Percentiles rank a stretch among this genome's conserved stretches.
These are phyloP conservation scores for Protomyctophum bolini DNA, from an alignment of 2,113 vertebrate species.

Conservation along the genomic window DNA sequence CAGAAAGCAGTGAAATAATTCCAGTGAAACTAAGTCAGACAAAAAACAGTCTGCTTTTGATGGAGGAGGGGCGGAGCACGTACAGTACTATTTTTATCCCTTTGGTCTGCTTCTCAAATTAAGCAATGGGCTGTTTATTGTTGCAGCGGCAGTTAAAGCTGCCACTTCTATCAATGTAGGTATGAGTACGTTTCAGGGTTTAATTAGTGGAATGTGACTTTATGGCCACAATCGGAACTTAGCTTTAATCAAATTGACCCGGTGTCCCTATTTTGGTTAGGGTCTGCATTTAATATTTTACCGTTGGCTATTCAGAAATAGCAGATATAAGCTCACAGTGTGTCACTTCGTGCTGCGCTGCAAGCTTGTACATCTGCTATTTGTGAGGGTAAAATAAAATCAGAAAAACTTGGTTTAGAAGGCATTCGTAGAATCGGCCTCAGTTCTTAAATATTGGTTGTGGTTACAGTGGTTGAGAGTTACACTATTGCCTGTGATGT, in stretches of 20 bases:
- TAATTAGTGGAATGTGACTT: slow-evolving; percentile 40
- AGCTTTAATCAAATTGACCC: background rate
- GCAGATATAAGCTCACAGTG: too few relatives aligned
- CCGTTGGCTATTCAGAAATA: too few relatives aligned
- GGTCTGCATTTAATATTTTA: too few relatives aligned
- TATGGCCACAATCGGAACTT: slow-evolving; percentile 33
- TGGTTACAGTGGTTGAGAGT: background rate
- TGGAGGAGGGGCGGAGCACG: slow-evolving; percentile 16
- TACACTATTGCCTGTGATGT: slow-evolving; percentile 47
- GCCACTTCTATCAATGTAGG: slow-evolving; percentile 5
- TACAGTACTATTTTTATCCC: slow-evolving; percentile 49
- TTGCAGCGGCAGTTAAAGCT: slow-evolving; percentile 21
- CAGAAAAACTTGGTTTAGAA: too few relatives aligned
- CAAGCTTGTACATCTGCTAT: too few relatives aligned
- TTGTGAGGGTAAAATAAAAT: too few relatives aligned
- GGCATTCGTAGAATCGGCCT: too few relatives aligned
- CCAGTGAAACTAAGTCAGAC: slow-evolving; percentile 22
- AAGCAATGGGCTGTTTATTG: slow-evolving; percentile 40
- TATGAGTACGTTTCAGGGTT: slow-evolving; percentile 33
- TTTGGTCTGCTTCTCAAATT: slow-evolving; percentile 48
- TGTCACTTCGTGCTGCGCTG: too few relatives aligned
- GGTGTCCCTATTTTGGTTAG: too few relatives aligned
- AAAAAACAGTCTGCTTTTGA: slow-evolving; percentile 50
- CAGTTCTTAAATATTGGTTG: too few relatives aligned
- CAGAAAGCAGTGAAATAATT: slow-evolving; percentile 1